Conservation (phyloP, 2,113 vertebrate species). For the Anhinga anhinga region DNA sequence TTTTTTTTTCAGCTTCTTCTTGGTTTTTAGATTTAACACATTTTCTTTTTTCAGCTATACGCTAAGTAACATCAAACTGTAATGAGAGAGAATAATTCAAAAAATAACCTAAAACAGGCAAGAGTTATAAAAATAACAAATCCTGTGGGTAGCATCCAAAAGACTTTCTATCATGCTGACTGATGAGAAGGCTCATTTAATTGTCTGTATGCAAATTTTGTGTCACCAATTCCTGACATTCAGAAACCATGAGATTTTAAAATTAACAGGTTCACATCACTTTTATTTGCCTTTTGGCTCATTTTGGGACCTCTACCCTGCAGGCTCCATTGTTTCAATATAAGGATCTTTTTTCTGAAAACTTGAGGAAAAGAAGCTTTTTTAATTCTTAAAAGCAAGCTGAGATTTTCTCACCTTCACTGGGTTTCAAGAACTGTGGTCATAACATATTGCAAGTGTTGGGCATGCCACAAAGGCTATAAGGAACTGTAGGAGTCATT, state of each 20-base stretch:
- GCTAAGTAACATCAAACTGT: conserved; percentile 23
- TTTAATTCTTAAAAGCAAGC: not conserved
- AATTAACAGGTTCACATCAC: not conserved
- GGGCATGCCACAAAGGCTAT: not conserved
- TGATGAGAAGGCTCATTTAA: conserved; percentile 39
- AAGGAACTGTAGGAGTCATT: not conserved
- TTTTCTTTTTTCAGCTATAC: conserved; percentile 20
- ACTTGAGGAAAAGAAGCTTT: not conserved
- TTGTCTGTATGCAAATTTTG: conserved; percentile 48
- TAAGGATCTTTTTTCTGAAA: not conserved
- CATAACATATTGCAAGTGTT: not conserved
- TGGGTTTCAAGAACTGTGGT: not conserved
- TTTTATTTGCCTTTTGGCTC: not conserved
- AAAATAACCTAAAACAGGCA: conserved; percentile 21
- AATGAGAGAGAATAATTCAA: conserved; percentile 14
- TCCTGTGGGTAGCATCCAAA: conserved; percentile 55
- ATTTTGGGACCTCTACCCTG: not conserved
- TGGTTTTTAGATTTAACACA: not conserved
- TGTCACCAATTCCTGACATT: conserved; percentile 13
- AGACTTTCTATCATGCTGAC: conserved; percentile 28
- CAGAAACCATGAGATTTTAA: conserved; percentile 25
- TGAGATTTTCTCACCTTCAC: not conserved
- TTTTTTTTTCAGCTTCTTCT: not conserved
- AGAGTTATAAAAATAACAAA: conserved; percentile 60
- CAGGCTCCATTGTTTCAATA: not conserved